Evolutionary conservation across 1,140 invertebrate species (phyloP), one percentile per base, ranked within the genome.

Genomic region (Drosophila dunni): DNA sequence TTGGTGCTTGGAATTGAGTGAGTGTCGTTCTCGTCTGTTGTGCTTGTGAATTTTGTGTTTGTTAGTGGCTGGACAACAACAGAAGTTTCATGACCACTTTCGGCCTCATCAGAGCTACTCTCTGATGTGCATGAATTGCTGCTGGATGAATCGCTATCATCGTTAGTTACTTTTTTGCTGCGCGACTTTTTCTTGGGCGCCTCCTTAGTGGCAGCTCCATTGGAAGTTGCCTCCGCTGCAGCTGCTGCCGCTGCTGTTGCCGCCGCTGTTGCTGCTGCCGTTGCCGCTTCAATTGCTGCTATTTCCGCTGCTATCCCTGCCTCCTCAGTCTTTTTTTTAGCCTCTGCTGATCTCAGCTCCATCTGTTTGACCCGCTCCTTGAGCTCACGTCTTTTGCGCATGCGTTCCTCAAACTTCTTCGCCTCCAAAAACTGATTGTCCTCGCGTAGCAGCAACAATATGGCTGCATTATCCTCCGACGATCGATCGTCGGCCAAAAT

Each of bases 361-460:
- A 95, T 94, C 75, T 96, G 96, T 93, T 95, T 93, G 44, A 97
- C 96, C 7, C 97, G 92, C 69, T 95, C 95, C 90, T 96, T 95
- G 8, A 97, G 96, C 83, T 97, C 96, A 74, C 96, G 97, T 3
- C 96, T 94, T 74, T 95, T 95, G 11, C 95, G 95, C 88, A 96
- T 96, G 17, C 96, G 93, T 65, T 97, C 96, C 62, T 93, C 93
- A 7, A 96, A 92, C 7, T 94, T 93, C 53, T 91, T 91, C 15
- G 91, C 86, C 51, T 91, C 93, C 90, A 83, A 93, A 92, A 84
- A 93, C 92, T 92, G 93, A 93, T 86, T 94, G 92, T 86, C 93
- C 89, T 81, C 93, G 81, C 68, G 91, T 34, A 92, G 63, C 42
- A 85, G 72, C 76, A 89, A 15, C 10, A 92, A 50, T 17, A 92